These are phyloP conservation scores for Macaria notata DNA, from an alignment of 2,888 invertebrate species.

Conservation along the genomic window DNA sequence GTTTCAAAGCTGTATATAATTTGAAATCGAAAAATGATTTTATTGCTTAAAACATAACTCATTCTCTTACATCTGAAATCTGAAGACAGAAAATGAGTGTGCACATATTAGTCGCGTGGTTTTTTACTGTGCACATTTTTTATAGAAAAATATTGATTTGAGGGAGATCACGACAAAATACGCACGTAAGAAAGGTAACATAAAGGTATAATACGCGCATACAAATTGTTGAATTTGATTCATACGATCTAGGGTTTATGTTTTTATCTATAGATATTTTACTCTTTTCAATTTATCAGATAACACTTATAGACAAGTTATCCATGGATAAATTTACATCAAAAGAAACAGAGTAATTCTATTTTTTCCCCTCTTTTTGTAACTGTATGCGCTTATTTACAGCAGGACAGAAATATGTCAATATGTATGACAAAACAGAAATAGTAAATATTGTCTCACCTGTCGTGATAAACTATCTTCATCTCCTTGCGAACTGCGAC, in stretches of 20 bases:
- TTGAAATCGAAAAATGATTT: not conserved
- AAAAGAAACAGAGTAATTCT: too few relatives aligned
- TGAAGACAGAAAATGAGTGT: constrained; percentile 31
- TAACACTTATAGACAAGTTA: too few relatives aligned
- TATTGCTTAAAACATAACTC: constrained; percentile 19
- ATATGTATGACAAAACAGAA: constrained; percentile 8
- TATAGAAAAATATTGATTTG: not conserved
- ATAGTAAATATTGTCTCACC: constrained; percentile 46
- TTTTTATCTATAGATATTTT: too few relatives aligned
- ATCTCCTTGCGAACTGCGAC: constrained; percentile 77
- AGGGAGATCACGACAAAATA: constrained; percentile 7
- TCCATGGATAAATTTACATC: too few relatives aligned
- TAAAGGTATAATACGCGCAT: constrained; percentile 1
- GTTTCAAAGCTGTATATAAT: too few relatives aligned
- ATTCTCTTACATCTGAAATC: constrained; percentile 30
- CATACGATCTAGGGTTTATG: too few relatives aligned
- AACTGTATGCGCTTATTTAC: constrained; percentile 9
- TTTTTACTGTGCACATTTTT: constrained; percentile 15
- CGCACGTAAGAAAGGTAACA: not conserved
- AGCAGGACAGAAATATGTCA: constrained; percentile 1
- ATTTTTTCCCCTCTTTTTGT: too few relatives aligned
- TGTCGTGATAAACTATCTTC: constrained; percentile 83
- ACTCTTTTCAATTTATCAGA: too few relatives aligned
- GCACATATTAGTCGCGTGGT: constrained; percentile 22
- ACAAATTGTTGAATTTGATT: constrained; percentile 4